Base-by-base conservation (phyloP, 1,140 invertebrate genomes). In the Sweltsa coloradensis region DNA sequence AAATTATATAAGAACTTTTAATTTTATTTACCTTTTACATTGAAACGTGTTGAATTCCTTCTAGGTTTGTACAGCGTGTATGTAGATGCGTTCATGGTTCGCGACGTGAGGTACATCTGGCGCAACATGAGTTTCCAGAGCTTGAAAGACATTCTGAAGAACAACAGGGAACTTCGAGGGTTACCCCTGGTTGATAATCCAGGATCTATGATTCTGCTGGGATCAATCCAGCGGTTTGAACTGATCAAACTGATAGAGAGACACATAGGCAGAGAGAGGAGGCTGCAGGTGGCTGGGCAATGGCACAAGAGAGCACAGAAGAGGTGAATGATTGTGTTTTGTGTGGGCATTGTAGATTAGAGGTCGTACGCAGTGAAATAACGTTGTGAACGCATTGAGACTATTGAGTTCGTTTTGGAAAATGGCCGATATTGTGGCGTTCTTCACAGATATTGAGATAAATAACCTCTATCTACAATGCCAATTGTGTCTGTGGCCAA, bases 81-180 rank as follows among this genome's bases (percentile, higher is more conserved):
- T 66, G 92, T 96, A 3, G 91, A 95, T 66, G 90, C 97, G 62
- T 95, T 97, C 54, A 97, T 97, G 93, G 77, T 94, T 11, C 72
- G 83, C 6, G 83, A 95, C 56, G 81, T 96, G 0, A 86, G 85
- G 59, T 90, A 84, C 58, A 92, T 97, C 51, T 94, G 88, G 80
- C 81, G 91, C 57, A 78, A 81, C 25, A 93, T 93, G 68, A 85
- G 81, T 0, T 97, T 94, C 68, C 78, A 83, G 50, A 83, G 87
- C 55, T 63, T 95, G 7, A 90, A 90, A 59, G 76, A 79, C 19
- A 71, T 90, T 14, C 56, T 72, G 0, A 62, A 64, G 18, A 57
- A 59, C 14, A 66, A 75, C 51, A 66, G 72, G 37, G 70, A 69
- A 52, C 53, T 93, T 29, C 75, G 85, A 49, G 82, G 85, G 31